Base-by-base conservation (phyloP, 2,797 vertebrate species). In the Manis javanica region DNA sequence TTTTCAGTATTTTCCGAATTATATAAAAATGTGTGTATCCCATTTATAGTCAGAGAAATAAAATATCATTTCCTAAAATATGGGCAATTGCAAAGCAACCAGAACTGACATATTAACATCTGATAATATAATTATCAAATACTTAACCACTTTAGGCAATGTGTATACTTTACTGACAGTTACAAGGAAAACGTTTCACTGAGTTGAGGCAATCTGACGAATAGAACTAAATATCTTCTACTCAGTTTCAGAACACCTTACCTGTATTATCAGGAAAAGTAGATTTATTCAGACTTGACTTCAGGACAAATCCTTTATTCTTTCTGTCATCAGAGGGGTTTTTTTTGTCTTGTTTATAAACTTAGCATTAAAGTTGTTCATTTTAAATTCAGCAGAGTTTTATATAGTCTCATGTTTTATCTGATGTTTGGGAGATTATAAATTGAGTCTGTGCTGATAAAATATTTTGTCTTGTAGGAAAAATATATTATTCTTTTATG, bases 401-500 rank as follows among this genome's bases (percentile, higher is more conserved):
- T 53, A 87, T 14, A 61, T 46, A 37, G 34, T 72, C 51, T 61
- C 83, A 72, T 81, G 51, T 77, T 89, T 55, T 68, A 77, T 34
- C 19, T 26, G 59, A 92, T 57, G 61, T 82, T 95, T 71, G 26
- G 16, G 64, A 87, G 24, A 90, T 42, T 82, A 57, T 39, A 96
- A 61, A 71, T 83, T 86, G 71, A 68, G 37, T 68, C 61, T 71
- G 51, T 85, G 90, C 46, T 87, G 71, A 93, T 90, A 91, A 97
- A 96, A 91, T 86, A 94, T 87, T 96, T 94, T 91, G 55, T 84
- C 61, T 66, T 95, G 24, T 75, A 87, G 63, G 77, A 74, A 97
- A 96, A 94, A 91, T 85, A 88, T 95, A 55, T 84, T 90, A 96
- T 96, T 96, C 55, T 91, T 29, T 96, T 95, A 72, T 92, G 64